These are phyloP conservation scores for Melopsittacus undulatus DNA, from an alignment of 2,797 vertebrate genomes.

Conservation along the genomic window DNA sequence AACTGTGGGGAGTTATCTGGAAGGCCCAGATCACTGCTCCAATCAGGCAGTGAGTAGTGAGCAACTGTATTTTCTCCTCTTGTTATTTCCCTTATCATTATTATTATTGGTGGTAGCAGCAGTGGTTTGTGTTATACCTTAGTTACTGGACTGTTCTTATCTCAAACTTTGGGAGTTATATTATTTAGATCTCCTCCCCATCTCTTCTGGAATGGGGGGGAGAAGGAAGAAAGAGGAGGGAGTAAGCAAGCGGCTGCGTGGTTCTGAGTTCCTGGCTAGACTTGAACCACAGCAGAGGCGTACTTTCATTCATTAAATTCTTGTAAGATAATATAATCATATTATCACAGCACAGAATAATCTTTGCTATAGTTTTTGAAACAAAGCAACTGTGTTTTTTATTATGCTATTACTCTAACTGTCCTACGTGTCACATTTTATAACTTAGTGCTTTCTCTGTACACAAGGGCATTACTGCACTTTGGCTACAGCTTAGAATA, in stretches of 20 bases:
- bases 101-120: background rate
- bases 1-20: background rate
- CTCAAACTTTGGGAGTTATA: background rate
- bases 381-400: background rate
- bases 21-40: background rate
- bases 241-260: background rate
- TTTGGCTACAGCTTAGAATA: background rate
- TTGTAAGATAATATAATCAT: background rate
- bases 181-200: background rate
- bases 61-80: background rate
- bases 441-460: background rate
- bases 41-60: background rate
- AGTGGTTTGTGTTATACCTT: background rate
- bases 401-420: background rate
- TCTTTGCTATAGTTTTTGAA: background rate
- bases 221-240: background rate
- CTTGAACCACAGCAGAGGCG: background rate
- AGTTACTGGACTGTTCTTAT: background rate
- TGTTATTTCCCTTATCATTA: background rate
- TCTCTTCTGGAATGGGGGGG: background rate
- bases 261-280: background rate
- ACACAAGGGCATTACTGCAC: background rate
- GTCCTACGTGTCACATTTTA: background rate
- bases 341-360: background rate
- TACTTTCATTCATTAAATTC: background rate